These are phyloP conservation scores for Euura saliciscinereae DNA, from an alignment of 1,140 invertebrate species.

Conservation along the genomic window DNA sequence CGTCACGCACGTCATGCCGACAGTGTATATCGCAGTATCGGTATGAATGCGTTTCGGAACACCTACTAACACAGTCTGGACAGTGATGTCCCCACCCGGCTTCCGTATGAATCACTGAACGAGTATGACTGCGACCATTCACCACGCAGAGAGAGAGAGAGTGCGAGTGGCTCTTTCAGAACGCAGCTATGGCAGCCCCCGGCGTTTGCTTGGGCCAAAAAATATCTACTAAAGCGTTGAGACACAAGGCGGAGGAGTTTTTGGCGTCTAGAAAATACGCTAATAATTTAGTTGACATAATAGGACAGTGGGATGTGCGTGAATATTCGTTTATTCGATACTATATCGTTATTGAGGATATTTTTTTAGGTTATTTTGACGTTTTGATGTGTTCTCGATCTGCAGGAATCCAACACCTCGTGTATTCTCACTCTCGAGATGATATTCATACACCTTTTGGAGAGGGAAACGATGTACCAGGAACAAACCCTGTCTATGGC, in stretches of 20 bases:
- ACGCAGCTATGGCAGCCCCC: conserved; percentile 1
- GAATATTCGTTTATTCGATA: conserved; percentile 9
- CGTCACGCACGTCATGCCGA: too few relatives aligned
- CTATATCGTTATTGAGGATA: conserved; percentile 13
- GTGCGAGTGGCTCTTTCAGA: not conserved
- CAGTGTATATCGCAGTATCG: too few relatives aligned
- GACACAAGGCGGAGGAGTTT: conserved; percentile 71
- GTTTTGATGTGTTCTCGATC: conserved; percentile 21
- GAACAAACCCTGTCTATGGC: conserved; percentile 51
- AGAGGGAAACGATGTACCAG: conserved; percentile 65
- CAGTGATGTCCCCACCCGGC: too few relatives aligned
- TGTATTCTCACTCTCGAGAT: conserved; percentile 70
- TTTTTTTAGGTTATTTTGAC: conserved; percentile 32
- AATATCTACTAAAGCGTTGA: conserved; percentile 60
- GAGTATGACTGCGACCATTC: too few relatives aligned
- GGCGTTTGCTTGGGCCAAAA: conserved; percentile 36
- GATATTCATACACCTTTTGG: conserved; percentile 71
- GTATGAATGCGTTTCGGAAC: too few relatives aligned
- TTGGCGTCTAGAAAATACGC: conserved; percentile 66
- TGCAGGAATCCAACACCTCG: conserved; percentile 55
- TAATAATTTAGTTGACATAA: conserved; percentile 68
- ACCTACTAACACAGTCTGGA: too few relatives aligned
- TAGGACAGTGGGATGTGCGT: conserved; percentile 67
- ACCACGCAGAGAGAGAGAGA: too few relatives aligned
- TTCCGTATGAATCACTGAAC: too few relatives aligned